Conservation (phyloP, 2,797 vertebrate species). For the Otolemur crassicaudatus region DNA sequence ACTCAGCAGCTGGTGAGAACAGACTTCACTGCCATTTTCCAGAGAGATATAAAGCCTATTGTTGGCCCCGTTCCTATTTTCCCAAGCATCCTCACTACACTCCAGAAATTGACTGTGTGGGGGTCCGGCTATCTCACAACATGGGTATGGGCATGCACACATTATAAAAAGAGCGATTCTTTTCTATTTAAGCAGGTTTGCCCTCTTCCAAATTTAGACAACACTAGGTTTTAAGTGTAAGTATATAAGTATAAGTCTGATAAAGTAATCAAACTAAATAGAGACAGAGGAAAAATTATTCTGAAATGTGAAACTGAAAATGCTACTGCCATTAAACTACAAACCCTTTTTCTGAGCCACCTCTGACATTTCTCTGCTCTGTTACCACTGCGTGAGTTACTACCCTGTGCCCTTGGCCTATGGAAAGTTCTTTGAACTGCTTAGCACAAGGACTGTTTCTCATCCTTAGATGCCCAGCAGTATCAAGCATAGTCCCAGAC, state of each 20-base stretch:
- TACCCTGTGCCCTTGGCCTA: background rate
- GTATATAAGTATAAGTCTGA: background rate
- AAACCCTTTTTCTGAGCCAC: background rate
- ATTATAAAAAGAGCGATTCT: background rate
- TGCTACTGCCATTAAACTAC: background rate
- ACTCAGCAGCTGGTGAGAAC: background rate
- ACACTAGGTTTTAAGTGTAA: background rate
- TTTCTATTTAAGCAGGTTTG: background rate
- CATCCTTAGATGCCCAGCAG: background rate
- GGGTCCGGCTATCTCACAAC: background rate
- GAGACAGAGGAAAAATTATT: background rate
- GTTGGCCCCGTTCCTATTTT: background rate
- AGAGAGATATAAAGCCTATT: background rate
- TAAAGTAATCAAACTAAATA: background rate
- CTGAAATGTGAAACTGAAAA: background rate
- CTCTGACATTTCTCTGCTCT: accelerated
- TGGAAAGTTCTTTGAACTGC: background rate
- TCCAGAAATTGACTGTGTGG: background rate
- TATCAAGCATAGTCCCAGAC: background rate
- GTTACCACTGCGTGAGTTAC: background rate
- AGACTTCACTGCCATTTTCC: background rate
- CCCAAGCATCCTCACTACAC: too few species aligned
- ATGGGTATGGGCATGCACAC: background rate
- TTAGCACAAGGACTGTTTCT: background rate
- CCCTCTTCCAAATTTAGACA: conserved; percentile 1